phyloP scores from a whole-genome alignment of 37 sponge, comb jelly and placozoan genomes.

The Theonella swinhoei region DNA sequence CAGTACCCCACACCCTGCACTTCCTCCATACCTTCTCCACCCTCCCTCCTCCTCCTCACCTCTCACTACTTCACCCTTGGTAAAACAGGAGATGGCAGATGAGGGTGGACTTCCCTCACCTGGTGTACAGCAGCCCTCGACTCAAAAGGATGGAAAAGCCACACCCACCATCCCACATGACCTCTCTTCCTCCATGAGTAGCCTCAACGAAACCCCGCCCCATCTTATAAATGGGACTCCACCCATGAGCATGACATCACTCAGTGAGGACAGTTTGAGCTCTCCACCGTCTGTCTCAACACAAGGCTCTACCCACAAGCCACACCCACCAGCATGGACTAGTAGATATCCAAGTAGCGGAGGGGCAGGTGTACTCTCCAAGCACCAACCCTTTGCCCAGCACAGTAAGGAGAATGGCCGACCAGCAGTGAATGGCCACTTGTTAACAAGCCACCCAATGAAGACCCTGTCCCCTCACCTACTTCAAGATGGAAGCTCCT shows the following conservation, averaged over 20 bases:
- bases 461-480: neutral
- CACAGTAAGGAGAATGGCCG: neutral
- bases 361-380: neutral
- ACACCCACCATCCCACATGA: neutral
- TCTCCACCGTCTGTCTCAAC: conserved; percentile 6
- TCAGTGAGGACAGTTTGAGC: neutral
- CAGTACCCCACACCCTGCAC: neutral
- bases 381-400: neutral
- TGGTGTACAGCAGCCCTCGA: neutral
- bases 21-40: neutral
- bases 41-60: neutral
- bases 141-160: neutral
- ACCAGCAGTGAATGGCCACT: neutral
- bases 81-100: neutral
- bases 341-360: neutral
- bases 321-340: neutral
- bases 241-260: neutral
- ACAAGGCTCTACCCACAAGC: neutral
- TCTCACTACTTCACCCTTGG: neutral
- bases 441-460: neutral
- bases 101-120: neutral
- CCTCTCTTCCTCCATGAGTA: neutral
- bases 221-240: neutral
- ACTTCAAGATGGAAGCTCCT: conserved; percentile 17
- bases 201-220: neutral